Evolutionary conservation across 2,888 invertebrate genomes (phyloP), one percentile per base, ranked within the genome.

Genomic region (Eupithecia abbreviata): DNA sequence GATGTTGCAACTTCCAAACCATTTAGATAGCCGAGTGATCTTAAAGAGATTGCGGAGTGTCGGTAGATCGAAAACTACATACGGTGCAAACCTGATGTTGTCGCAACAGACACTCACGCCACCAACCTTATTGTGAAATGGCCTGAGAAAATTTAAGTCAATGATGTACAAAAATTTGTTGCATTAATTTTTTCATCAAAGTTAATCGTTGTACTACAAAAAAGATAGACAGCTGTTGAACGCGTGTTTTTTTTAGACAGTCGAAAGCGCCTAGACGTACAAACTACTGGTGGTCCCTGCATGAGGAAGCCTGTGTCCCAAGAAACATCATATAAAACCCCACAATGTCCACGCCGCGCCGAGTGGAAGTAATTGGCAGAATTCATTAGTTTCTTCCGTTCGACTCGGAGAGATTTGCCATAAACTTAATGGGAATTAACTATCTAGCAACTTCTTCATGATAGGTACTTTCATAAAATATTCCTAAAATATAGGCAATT

Each of bases 1-100:
- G 62, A 62, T 62, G 62, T 62, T 62, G 62, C 12, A 62, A 62
- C 58, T 58, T 62, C 30, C 62, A 62, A 30, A 62, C 62, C 18
- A 30, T 62, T 62, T 62, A 62, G 62, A 62, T 30, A 62, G 62
- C 62, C 30, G 12, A 62, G 62, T 62, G 58, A 62, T 62, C 62
- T 62, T 62, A 62, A 62, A 62, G n/a, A 10, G 18, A 62, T 62
- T 62, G 62, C 62, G 30, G 18, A 30, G 62, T 30, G 62, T 30
- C 3, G 30, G 62, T 18, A 18, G 9, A 58, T 58, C 10, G 30
- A 62, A 58, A 62, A 62, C 62, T 62, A 30, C 30, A 30, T 62
- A 30, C 62, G 18, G 10, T 10, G 58, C 30, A 30, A 58, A 62
- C 62, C 62, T 62, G 62, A 62, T 62, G 12, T 30, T 62, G 62